Conservation (phyloP, 2,888 invertebrate genomes). For the Artemia sinica region DNA sequence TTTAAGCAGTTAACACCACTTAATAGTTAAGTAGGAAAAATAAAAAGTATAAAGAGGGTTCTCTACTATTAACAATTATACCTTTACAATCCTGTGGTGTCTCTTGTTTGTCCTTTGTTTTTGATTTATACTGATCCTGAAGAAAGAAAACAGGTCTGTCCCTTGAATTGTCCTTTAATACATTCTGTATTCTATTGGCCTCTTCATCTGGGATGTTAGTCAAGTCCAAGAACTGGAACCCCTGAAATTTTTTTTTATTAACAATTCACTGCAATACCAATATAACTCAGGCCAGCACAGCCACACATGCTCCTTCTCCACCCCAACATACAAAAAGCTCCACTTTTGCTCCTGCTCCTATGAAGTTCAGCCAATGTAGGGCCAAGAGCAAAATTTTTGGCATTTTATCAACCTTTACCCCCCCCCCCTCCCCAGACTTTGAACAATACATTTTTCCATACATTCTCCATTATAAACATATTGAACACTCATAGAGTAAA, state of each 20-base stretch:
- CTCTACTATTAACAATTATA: background rate
- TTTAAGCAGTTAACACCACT: no score
- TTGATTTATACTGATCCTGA: background rate
- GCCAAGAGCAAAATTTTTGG: no score
- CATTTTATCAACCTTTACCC: no score
- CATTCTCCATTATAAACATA: no score
- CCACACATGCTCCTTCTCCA: no score
- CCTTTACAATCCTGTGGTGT: background rate
- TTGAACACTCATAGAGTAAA: no score
- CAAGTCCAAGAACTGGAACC: slow-evolving; percentile 55
- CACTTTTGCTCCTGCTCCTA: no score
- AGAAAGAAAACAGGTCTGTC: slow-evolving; percentile 13
- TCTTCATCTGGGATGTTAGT: slow-evolving; percentile 52
- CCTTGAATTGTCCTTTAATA: background rate
- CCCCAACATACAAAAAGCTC: no score
- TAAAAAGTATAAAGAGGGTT: background rate
- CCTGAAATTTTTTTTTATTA: slow-evolving; percentile 35
- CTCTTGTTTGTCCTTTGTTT: background rate
- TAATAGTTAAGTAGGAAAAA: background rate
- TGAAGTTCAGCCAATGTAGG: no score
- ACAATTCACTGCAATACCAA: background rate
- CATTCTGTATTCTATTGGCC: slow-evolving; percentile 32
- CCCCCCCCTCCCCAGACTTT: no score
- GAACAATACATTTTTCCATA: no score
- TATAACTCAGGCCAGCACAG: no score